A percentile compares a stretch with the other conserved stretches of the same genome.
Conservation (phyloP, 2,797 vertebrate genomes). For the Rhabdophis nuchalis region DNA sequence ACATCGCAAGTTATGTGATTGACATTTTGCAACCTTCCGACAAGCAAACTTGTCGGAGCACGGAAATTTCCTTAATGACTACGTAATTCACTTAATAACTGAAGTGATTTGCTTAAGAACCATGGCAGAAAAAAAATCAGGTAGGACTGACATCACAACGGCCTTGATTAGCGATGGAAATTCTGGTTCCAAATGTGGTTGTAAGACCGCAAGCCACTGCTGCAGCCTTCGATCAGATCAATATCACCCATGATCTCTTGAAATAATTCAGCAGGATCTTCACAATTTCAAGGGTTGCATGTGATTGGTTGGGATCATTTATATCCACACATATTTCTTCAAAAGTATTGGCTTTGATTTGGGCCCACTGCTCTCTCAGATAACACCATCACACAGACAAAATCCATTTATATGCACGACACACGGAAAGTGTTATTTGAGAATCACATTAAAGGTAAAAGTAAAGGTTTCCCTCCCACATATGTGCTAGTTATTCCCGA, state of each 20-base stretch:
- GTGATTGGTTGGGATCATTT: background rate
- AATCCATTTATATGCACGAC: conserved; percentile 20
- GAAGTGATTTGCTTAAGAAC: background rate
- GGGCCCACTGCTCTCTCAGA: background rate
- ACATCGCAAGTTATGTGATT: background rate
- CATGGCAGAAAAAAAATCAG: background rate
- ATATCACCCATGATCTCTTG: background rate
- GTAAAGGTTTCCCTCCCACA: too few species aligned
- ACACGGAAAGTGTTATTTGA: background rate
- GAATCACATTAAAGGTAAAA: too few species aligned
- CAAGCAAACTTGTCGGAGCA: background rate
- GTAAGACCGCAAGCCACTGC: background rate
- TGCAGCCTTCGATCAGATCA: background rate
- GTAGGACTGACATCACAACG: background rate
- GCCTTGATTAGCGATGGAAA: background rate
- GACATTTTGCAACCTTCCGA: background rate
- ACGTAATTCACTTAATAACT: background rate
- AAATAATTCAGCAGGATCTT: background rate
- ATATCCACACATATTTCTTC: background rate
- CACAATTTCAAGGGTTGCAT: background rate
- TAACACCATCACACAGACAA: background rate
- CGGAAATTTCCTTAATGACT: background rate
- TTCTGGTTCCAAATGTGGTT: background rate
- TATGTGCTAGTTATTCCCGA: too few species aligned
- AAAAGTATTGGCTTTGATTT: background rate